A percentile compares a stretch with the other conserved stretches of the same genome.
phyloP scores from a whole-genome alignment of 2,888 invertebrate species.

The Macrophya annulata region DNA sequence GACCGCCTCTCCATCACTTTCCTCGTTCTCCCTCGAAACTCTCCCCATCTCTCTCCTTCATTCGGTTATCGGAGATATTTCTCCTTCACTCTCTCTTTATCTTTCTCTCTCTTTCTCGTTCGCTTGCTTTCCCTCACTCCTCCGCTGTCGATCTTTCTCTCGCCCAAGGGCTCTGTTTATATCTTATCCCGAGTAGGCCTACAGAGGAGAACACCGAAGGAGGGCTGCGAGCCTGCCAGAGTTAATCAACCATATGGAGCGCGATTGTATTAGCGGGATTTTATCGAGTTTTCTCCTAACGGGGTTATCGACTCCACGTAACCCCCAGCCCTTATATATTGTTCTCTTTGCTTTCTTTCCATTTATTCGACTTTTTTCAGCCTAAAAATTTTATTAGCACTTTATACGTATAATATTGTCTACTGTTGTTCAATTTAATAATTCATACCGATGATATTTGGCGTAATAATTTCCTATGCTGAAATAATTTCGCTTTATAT shows the following conservation, averaged over 20 bases:
- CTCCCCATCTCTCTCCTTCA: slow-evolving; percentile 60
- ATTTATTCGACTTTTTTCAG: not conserved
- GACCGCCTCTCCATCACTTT: slow-evolving; percentile 59
- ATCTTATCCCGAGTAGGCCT: slow-evolving; percentile 53
- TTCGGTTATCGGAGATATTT: slow-evolving; percentile 59
- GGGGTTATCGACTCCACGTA: slow-evolving; percentile 67
- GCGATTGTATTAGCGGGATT: slow-evolving; percentile 75
- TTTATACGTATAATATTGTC: not conserved
- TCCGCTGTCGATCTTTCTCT: slow-evolving; percentile 60
- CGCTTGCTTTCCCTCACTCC: slow-evolving; percentile 56
- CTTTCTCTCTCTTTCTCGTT: slow-evolving; percentile 60
- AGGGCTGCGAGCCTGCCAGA: slow-evolving; percentile 68
- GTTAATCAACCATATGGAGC: slow-evolving; percentile 76
- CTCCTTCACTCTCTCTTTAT: slow-evolving; percentile 63
- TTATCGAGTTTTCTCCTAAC: slow-evolving; percentile 73
- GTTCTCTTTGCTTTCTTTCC: not conserved
- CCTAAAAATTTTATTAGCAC: not conserved
- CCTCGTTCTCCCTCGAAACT: slow-evolving; percentile 61
- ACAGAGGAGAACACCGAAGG: slow-evolving; percentile 61
- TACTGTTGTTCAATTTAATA: not conserved
- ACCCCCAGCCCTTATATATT: slow-evolving; percentile 3
- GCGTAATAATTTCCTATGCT: not conserved
- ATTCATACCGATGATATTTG: no score
- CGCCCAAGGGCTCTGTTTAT: slow-evolving; percentile 50
- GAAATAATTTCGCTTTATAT: not conserved